Evolutionary conservation across 2,797 vertebrate species (phyloP), one percentile per base, ranked within the genome.

Genomic region (Melanotaenia pygmaea): DNA sequence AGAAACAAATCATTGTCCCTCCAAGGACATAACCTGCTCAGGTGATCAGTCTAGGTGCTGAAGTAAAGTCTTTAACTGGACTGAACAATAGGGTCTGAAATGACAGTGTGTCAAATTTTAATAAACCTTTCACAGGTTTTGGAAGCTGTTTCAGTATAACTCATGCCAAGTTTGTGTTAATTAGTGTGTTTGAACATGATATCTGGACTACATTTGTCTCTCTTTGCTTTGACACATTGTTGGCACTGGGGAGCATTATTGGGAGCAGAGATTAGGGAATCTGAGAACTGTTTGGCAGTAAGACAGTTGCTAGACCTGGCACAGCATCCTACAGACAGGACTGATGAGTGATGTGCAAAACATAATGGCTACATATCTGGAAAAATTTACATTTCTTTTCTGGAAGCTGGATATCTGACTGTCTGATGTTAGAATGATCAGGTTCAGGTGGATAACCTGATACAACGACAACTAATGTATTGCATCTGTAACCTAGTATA

Each of bases 91-190:
- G 37, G 40, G 12, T 43, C 64, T 40, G 3, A 40, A 51, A 66
- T 54, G 24, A n/a, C 53, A 26, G 11, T 38, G 40, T 28, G 22
- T 20, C n/a, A 26, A 9, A 37, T 35, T 37, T 65, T 18, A 65
- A 37, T n/a, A 59, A 35, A 18, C 14, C 35, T 64, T 64, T 53
- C 32, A 64, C 34, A 66, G 37, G 16, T 53, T 40, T 54, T n/a
- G 9, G 34, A 13, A 0, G 14, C 18, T 38, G 50, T 35, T 38
- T 56, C 35, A 56, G 51, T 37, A 26, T 38, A 22, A 22, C 64
- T 28, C 54, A 26, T 38, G 26, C 8, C 16, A 14, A 30, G 2
- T 43, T 5, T 67, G 20, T n/a, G n/a, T 59, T 5, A 38, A 20
- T 70, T 26, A 26, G 45, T 50, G 22, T 51, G 16, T 30, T 60